Evolutionary conservation across 2,888 invertebrate species (phyloP), one percentile per base, ranked within the genome.

Genomic region (Pyrrhia umbra): DNA sequence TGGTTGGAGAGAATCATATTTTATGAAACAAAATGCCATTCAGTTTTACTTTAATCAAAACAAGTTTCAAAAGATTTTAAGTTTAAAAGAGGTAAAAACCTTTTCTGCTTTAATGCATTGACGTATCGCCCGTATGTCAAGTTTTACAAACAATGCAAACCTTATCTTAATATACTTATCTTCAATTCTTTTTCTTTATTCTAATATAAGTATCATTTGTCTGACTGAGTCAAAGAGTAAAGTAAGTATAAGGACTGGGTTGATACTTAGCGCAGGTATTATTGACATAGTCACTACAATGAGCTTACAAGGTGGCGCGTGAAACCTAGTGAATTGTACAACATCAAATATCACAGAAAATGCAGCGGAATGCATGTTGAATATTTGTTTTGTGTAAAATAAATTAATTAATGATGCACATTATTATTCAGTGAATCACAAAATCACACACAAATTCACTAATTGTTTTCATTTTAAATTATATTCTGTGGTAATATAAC

Each of bases 401-500:
- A 34, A 34, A n/a, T 34, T n/a, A 34, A 47, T 10, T 25, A 15
- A 67, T 43, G 0, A 16, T 18, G 4, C 15, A 2, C 47, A 45
- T 49, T 23, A 45, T 49, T 23, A 55, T 37, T 47, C 47, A 47
- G n/a, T 42, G 10, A 42, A 6, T 42, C 25, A 58, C 25, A 68
- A 34, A 52, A 10, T 25, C 9, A 15, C 55, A 15, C 46, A n/a
- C 27, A 0, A 37, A 30, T 23, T 2, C 40, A 37, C 34, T 42
- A 71, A 67, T 67, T 67, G 40, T 37, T 47, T 52, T 52, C 27
- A 6, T 43, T 67, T 15, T 37, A 67, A 63, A 52, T 71, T 52
- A 52, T 37, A 37, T 63, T 51, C 16, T 67, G 42, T 49, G 8
- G 10, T 25, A 27, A 25, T 50, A 46, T 37, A 40, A 51, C 25